These are phyloP conservation scores for Invenusta paracnida DNA, from an alignment of 2,888 invertebrate genomes.

Conservation along the genomic window DNA sequence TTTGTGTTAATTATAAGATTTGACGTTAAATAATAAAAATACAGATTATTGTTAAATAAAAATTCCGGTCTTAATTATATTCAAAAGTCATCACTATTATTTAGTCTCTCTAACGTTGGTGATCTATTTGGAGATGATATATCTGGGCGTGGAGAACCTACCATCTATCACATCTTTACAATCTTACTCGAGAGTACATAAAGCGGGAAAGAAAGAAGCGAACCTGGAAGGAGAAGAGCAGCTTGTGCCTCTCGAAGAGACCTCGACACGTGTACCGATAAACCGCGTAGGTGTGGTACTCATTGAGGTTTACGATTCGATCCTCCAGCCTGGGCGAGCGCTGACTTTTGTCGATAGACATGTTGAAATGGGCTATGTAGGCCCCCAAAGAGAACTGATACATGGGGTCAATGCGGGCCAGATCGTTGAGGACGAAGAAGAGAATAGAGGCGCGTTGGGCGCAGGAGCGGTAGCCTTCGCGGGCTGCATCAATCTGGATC, in stretches of 20 bases:
- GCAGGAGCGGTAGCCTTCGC: conserved; percentile 73
- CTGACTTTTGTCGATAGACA: conserved; percentile 78
- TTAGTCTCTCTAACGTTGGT: conserved; percentile 72
- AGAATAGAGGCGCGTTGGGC: conserved; percentile 78
- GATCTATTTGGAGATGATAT: conserved; percentile 66
- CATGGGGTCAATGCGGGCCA: conserved; percentile 83
- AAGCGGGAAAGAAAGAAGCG: conserved; percentile 62
- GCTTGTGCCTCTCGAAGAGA: conserved; percentile 79
- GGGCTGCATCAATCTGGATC: conserved; percentile 71
- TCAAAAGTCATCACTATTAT: conserved; percentile 70
- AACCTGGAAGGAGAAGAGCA: conserved; percentile 82
- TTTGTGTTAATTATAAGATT: conserved; percentile 65
- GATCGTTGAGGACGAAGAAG: conserved; percentile 81
- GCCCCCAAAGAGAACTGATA: conserved; percentile 83
- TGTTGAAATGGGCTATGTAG: conserved; percentile 74
- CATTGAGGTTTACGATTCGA: conserved; percentile 73
- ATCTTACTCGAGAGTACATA: background rate
- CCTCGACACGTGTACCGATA: conserved; percentile 77
- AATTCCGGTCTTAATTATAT: too few species aligned
- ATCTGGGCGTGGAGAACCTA: conserved; percentile 72
- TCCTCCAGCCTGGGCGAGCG: conserved; percentile 69
- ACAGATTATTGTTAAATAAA: too few species aligned
- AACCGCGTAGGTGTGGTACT: conserved; percentile 76
- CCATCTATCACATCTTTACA: too few species aligned
- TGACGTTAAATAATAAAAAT: conserved; percentile 52